phyloP scores from a whole-genome alignment of 64 coral and sea anemone genomes.

The Actinia equina region DNA sequence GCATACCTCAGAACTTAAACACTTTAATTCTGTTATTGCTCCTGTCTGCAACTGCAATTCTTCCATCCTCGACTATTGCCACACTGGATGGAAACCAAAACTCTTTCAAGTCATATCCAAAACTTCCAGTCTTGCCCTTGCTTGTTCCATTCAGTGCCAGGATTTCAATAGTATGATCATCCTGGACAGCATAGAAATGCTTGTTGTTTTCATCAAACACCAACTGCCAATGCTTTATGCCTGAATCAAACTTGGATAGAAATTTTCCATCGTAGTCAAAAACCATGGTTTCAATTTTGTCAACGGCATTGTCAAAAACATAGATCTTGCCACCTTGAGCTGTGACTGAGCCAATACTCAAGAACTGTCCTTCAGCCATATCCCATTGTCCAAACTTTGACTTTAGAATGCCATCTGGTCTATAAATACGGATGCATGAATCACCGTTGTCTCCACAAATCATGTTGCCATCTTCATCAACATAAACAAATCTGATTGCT shows the following conservation, averaged over 20 bases:
- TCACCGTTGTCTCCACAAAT: slow-evolving; percentile 39
- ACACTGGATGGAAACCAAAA: slow-evolving; percentile 71
- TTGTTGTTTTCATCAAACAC: slow-evolving; percentile 39
- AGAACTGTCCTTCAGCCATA: slow-evolving; percentile 56
- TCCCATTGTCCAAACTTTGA: slow-evolving; percentile 73
- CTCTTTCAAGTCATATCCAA: slow-evolving; percentile 49
- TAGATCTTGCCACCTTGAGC: slow-evolving; percentile 52
- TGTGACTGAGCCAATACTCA: slow-evolving; percentile 20
- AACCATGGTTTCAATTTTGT: slow-evolving; percentile 32
- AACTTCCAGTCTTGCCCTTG: slow-evolving; percentile 46
- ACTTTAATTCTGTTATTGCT: slow-evolving; percentile 77
- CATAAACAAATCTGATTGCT: slow-evolving; percentile 18
- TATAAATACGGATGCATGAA: slow-evolving; percentile 38
- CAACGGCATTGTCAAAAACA: slow-evolving; percentile 32
- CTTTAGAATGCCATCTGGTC: slow-evolving; percentile 22
- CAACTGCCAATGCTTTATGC: neutral
- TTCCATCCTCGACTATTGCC: slow-evolving; percentile 60
- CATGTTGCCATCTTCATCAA: slow-evolving; percentile 55
- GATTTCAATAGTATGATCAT: slow-evolving; percentile 58
- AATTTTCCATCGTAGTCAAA: slow-evolving; percentile 63
- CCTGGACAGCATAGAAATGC: slow-evolving; percentile 57
- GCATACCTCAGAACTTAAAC: slow-evolving; percentile 63
- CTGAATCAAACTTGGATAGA: slow-evolving; percentile 55
- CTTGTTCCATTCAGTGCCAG: slow-evolving; percentile 35
- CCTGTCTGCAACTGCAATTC: slow-evolving; percentile 65